Evolutionary conservation across 2,113 vertebrate genomes (phyloP), one percentile per base, ranked within the genome.

Genomic region (Varanus komodoensis): DNA sequence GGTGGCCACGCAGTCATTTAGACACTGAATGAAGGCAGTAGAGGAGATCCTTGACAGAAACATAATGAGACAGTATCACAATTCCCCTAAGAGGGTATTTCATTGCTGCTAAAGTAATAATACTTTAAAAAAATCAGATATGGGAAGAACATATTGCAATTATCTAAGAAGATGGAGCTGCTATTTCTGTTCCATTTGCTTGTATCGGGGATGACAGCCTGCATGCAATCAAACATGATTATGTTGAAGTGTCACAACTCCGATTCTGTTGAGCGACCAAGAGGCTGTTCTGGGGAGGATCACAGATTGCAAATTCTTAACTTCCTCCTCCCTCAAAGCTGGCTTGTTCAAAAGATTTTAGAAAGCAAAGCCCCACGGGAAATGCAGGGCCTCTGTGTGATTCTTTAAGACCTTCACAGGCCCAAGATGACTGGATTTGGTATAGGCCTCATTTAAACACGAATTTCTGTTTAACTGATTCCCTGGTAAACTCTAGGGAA

Each of bases 211-310:
- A 69, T 88, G 64, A 84, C 50, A 88, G 73, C 52, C 32, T 73
- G 25, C 27, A 68, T 82, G 77, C 87, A 90, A 81, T 90, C 67
- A 90, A 90, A 85, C 74, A 89, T 85, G 74, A 89, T 85, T 69
- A 85, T 71, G 73, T 68, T 89, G 89, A 85, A 78, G 74, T 85
- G 74, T 86, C 89, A 85, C 82, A 54, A 44, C 89, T 89, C 74
- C 11, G 64, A 69, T 80, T 89, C 64, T 89, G 74, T 69, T 85
- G 82, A 85, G 77, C 77, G 11, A 80, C 64, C 44, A 52, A 80
- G 82, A 85, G 48, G 74, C 82, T 85, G 83, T 85, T 85, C 64
- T 29, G 75, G 89, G 83, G 34, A 54, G 61, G 61, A 89, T 85
- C 44, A 84, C 32, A 85, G 64, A 71, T 69, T 54, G 67, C 44